Conservation (phyloP, 2,113 vertebrate genomes). For the Cryptotis parvus region DNA sequence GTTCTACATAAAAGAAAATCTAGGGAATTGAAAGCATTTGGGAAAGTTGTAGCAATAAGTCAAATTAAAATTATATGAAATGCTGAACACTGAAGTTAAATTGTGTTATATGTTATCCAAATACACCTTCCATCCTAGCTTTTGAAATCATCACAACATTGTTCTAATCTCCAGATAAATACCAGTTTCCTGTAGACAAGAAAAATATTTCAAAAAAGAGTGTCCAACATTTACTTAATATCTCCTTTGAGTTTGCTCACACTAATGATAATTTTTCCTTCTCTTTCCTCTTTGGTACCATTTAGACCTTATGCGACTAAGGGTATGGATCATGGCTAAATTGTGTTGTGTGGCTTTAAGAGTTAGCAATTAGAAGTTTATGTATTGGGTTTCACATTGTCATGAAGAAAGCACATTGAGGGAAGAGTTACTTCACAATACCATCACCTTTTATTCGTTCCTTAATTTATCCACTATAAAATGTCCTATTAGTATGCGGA, state of each 20-base stretch:
- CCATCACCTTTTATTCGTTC: not conserved
- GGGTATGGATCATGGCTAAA: not conserved
- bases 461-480: not conserved
- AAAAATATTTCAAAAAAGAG: not conserved
- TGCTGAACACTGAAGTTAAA: conserved; percentile 3
- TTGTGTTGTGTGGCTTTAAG: fast-evolving
- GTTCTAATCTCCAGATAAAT: conserved; percentile 62
- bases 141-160: conserved; percentile 19
- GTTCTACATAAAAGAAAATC: not conserved
- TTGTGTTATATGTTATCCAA: not conserved
- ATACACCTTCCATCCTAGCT: not conserved
- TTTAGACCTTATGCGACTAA: not conserved
- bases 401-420: not conserved
- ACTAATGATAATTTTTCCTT: not conserved
- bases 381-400: not conserved
- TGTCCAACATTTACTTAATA: conserved; percentile 34
- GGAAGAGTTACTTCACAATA: not conserved
- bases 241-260: not conserved
- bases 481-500: not conserved
- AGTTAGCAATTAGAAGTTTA: not conserved
- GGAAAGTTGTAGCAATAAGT: not conserved
- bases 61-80: conserved; percentile 47
- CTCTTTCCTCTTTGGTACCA: not conserved
- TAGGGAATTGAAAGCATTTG: not conserved
- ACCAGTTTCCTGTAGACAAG: not conserved